Conservation (phyloP, 2,113 vertebrate genomes). For the Cacatua alba region DNA sequence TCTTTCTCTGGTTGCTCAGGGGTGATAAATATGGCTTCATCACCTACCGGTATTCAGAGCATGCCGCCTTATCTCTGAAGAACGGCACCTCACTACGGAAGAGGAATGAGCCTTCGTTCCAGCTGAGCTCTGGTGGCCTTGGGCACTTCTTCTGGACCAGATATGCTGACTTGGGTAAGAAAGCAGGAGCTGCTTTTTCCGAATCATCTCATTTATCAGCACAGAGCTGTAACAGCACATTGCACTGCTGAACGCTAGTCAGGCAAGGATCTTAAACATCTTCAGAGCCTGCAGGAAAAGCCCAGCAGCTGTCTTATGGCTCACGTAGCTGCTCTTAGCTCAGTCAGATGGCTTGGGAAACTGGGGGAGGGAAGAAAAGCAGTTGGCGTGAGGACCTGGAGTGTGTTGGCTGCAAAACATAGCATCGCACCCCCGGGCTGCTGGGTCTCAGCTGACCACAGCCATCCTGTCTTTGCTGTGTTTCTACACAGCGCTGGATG, state of each 20-base stretch:
- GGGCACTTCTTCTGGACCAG: slow-evolving; percentile 89
- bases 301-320: not conserved
- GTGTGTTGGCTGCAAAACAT: not conserved
- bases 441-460: not conserved
- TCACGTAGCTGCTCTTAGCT: not conserved
- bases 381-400: not conserved
- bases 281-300: not conserved
- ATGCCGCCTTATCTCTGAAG: slow-evolving; percentile 79
- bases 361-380: not conserved
- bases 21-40: slow-evolving; percentile 93
- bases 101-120: slow-evolving; percentile 82
- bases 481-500: not conserved
- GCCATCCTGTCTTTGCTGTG: not conserved
- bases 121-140: slow-evolving; percentile 78
- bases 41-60: slow-evolving; percentile 86
- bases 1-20: slow-evolving; percentile 43
- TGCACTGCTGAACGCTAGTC: not conserved
- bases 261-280: not conserved
- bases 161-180: slow-evolving; percentile 90
- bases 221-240: not conserved
- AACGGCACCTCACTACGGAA: slow-evolving; percentile 77
- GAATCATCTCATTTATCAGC: not conserved
- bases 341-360: not conserved
- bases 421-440: not conserved
- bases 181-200: not conserved